Evolutionary conservation across 2,113 vertebrate species (phyloP).

Genomic region (Caracal caracal): DNA sequence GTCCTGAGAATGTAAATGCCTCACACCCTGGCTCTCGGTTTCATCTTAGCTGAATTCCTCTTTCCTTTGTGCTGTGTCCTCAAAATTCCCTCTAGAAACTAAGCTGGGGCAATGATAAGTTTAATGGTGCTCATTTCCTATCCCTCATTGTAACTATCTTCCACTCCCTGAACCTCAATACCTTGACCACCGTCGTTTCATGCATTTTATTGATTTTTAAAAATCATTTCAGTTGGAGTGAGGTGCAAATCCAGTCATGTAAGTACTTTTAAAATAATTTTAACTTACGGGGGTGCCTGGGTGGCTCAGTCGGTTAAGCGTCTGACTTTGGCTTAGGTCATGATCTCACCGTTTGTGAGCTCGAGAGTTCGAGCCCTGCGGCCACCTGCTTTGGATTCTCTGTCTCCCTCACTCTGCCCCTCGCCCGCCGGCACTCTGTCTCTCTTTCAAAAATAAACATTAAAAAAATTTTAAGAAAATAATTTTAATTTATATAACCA

Average conservation of each 20-base stretch:
- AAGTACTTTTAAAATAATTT: background rate
- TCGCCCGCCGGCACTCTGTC: no score
- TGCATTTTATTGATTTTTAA: background rate
- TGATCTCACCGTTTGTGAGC: no score
- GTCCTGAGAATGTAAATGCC: background rate
- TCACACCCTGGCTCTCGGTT: background rate
- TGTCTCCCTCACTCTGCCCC: no score
- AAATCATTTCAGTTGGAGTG: background rate
- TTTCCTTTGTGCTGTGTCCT: background rate
- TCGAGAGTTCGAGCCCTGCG: no score
- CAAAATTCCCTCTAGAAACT: background rate
- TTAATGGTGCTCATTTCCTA: background rate
- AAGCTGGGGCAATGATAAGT: background rate
- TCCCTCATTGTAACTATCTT: background rate
- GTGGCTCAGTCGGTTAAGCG: no score
- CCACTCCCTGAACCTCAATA: background rate
- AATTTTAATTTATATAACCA: background rate
- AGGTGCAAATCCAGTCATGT: background rate
- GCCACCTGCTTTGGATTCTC: no score
- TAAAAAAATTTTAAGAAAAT: no score
- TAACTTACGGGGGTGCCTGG: background rate
- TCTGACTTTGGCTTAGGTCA: no score
- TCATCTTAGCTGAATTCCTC: background rate
- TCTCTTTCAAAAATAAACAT: no score
- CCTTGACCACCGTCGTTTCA: background rate